Conservation (phyloP, 1,140 invertebrate genomes). For the Wiebesia pumilae region DNA sequence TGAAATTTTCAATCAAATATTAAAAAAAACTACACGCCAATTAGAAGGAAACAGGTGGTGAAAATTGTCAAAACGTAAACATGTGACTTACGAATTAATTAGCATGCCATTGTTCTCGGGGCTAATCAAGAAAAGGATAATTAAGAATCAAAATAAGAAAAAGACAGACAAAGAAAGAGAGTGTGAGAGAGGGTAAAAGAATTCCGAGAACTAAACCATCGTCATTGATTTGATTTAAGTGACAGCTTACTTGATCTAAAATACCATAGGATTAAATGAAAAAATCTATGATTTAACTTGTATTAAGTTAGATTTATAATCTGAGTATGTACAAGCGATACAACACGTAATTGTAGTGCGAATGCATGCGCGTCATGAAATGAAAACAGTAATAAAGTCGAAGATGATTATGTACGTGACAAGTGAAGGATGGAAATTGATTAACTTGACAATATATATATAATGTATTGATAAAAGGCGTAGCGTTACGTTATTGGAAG, state of each 20-base stretch:
- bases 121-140: background rate
- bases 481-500: conserved; percentile 22
- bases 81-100: conserved; percentile 12
- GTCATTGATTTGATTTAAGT: background rate
- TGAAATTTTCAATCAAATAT: background rate
- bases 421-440: conserved; percentile 47
- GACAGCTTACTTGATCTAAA: conserved; percentile 30
- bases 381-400: conserved; percentile 57
- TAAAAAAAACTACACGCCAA: background rate
- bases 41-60: background rate
- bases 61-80: background rate
- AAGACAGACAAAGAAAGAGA: background rate
- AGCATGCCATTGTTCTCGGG: background rate
- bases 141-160: background rate
- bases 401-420: conserved; percentile 46
- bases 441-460: conserved; percentile 48
- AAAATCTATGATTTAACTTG: conserved; percentile 57
- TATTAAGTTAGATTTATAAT: conserved; percentile 65
- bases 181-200: too few relatives aligned
- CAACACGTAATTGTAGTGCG: conserved; percentile 57
- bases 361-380: conserved; percentile 52
- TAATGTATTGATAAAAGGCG: conserved; percentile 37
- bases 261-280: conserved; percentile 5
- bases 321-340: conserved; percentile 66
- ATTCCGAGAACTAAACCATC: conserved; percentile 16